Conservation (phyloP, 2,113 vertebrate species). For the Xerus inauris region DNA sequence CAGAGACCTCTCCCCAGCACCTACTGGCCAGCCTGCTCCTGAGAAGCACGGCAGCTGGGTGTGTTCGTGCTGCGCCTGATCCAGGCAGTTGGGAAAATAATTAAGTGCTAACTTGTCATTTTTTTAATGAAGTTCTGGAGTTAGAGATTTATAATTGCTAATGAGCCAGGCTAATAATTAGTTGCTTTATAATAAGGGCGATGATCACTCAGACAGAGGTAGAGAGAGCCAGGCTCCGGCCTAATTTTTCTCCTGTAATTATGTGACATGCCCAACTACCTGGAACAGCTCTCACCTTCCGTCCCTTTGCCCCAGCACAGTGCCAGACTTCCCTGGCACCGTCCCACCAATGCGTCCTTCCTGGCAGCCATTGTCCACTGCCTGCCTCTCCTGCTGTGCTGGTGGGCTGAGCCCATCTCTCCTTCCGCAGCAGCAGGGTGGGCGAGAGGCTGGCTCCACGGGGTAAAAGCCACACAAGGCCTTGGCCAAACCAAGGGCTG, state of each 20-base stretch:
- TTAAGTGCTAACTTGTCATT: slow-evolving; percentile 89
- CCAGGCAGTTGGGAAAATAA: slow-evolving; percentile 81
- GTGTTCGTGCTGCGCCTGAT: neutral
- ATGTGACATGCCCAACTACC: slow-evolving; percentile 61
- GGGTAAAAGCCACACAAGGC: neutral
- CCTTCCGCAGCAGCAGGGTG: neutral
- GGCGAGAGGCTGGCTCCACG: neutral
- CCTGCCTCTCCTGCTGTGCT: neutral
- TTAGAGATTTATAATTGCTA: slow-evolving; percentile 89
- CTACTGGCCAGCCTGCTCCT: neutral
- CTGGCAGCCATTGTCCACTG: neutral
- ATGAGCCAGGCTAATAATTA: slow-evolving; percentile 90
- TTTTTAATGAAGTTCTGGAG: slow-evolving; percentile 88
- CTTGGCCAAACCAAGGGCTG: neutral
- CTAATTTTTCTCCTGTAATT: slow-evolving; percentile 79
- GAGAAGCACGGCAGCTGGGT: neutral
- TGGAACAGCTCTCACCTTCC: slow-evolving; percentile 10
- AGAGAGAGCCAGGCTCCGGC: slow-evolving; percentile 77
- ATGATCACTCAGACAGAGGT: slow-evolving; percentile 84
- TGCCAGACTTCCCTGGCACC: slow-evolving; percentile 25
- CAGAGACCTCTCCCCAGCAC: neutral
- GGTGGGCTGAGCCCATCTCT: rapidly evolving
- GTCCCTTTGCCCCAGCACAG: neutral
- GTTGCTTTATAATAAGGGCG: slow-evolving; percentile 88
- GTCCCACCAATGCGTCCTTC: neutral